A percentile compares a stretch with the other conserved stretches of the same genome.
Evolutionary conservation across 2,113 vertebrate species (phyloP).

Genomic region (Nyctibius bracteatus): DNA sequence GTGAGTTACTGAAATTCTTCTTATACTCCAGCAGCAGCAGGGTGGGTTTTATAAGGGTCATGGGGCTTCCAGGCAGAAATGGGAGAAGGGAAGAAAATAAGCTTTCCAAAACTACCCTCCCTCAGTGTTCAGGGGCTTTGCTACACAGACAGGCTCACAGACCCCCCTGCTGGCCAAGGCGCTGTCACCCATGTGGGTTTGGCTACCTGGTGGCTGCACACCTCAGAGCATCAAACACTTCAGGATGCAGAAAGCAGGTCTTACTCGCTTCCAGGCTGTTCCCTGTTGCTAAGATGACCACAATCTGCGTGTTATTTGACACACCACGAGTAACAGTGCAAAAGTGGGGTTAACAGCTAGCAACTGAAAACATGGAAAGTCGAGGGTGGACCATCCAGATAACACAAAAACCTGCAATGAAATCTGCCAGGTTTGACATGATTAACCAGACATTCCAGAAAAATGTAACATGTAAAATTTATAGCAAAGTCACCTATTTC

Average conservation of each 20-base stretch:
- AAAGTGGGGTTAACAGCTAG: not conserved
- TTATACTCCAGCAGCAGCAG: not conserved
- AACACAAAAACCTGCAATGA: not conserved
- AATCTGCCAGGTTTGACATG: not conserved
- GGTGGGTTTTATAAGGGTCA: not conserved
- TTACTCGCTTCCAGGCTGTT: not conserved
- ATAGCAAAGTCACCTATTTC: not conserved
- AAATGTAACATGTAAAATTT: not conserved
- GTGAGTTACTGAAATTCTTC: not conserved
- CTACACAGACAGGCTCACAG: not conserved
- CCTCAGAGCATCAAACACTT: not conserved
- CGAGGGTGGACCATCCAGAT: not conserved
- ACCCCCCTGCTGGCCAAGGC: not conserved
- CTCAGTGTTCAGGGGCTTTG: not conserved
- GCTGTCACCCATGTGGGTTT: fast-evolving
- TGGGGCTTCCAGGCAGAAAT: not conserved
- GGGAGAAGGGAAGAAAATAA: not conserved
- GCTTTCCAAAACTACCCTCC: not conserved
- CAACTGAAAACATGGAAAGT: not conserved
- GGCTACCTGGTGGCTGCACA: not conserved
- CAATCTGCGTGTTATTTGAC: not conserved
- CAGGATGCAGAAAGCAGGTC: not conserved
- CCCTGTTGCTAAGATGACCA: not conserved
- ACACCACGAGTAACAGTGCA: not conserved
- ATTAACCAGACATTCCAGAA: not conserved